Evolutionary conservation across 2,113 vertebrate genomes (phyloP).

Genomic region (Isurus oxyrinchus): DNA sequence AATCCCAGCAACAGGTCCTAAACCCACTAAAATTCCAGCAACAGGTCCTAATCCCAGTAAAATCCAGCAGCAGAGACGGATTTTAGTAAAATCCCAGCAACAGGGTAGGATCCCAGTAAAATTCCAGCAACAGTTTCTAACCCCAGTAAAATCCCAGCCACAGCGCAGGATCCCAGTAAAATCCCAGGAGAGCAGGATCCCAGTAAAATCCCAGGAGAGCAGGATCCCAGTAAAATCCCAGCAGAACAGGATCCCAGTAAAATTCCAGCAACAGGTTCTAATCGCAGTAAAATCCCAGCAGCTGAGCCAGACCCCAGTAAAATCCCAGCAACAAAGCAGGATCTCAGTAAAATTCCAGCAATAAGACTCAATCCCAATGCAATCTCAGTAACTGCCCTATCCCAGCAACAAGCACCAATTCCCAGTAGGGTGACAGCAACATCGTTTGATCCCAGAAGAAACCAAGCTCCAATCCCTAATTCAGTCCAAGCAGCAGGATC

Average conservation of each 20-base stretch:
- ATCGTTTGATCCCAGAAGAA: too few relatives aligned
- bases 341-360: background rate
- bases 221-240: background rate
- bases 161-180: too few relatives aligned
- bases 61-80: too few relatives aligned
- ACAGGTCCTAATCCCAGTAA: too few relatives aligned
- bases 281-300: background rate
- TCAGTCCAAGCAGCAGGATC: background rate
- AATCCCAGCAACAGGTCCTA: too few relatives aligned
- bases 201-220: background rate
- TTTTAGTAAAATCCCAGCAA: too few relatives aligned
- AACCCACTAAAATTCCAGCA: too few relatives aligned
- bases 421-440: background rate
- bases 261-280: background rate
- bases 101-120: too few relatives aligned
- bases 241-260: background rate
- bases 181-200: background rate
- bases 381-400: background rate
- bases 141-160: too few relatives aligned
- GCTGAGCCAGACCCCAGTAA: background rate
- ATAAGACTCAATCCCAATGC: background rate
- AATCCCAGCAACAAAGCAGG: background rate
- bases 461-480: too few relatives aligned
- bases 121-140: too few relatives aligned
- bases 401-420: background rate